Evolutionary conservation across 2,888 invertebrate genomes (phyloP), one percentile per base, ranked within the genome.

Genomic region (Molorchus minor): DNA sequence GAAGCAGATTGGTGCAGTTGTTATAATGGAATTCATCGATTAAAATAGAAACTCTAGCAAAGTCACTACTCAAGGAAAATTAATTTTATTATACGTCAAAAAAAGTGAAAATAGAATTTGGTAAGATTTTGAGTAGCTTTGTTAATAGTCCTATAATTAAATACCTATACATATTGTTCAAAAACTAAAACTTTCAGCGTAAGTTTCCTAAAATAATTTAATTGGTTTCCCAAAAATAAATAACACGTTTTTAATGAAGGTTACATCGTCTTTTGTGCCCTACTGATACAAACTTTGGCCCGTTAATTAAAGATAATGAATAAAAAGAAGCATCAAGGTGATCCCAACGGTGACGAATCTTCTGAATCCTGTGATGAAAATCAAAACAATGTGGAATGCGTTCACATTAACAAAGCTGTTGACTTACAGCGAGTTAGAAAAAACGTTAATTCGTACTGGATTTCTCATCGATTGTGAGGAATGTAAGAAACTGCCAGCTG

Each of bases 281-380:
- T 56, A 62, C 57, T 64, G 56, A 47, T 55, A 59, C 36, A 38
- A 55, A 57, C 40, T 56, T 44, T 47, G 45, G 17, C 33, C 17
- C 35, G 58, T 36, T 25, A 15, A 40, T 16, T 45, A 47, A 20
- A 33, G 29, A 54, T 30, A 78, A 91, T 91, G 90, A 88, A 86
- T 57, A 90, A 89, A 82, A 90, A 88, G 83, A 86, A 89, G 83
- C 86, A 89, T 79, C 89, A 90, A 77, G 84, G 84, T 67, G 89
- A 89, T 71, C 87, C 85, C 29, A 83, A 83, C 43, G 86, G 84
- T 68, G 87, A 87, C 67, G 87, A 86, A 65, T 89, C 91, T 2
- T 88, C 89, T 0, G 91, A 90, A 73, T 89, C 90, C 13, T 87
- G 87, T 67, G 89, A 89, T 65, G 90, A 91, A 77, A 77, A 78